Conservation (phyloP, 2,797 vertebrate species). For the Gallirallus australis region DNA sequence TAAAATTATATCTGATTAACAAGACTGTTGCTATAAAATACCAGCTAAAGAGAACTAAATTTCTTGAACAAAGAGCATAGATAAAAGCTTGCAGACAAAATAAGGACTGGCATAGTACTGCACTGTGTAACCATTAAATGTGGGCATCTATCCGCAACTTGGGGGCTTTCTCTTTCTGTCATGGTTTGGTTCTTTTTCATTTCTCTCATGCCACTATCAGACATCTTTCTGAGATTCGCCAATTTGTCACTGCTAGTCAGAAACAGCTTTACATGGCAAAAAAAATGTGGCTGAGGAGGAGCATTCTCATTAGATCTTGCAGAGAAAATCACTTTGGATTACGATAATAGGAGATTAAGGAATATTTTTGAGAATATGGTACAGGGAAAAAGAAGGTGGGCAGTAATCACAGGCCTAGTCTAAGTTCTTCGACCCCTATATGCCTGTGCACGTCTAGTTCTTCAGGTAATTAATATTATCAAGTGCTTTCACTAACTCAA, state of each 20-base stretch:
- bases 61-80: slow-evolving; percentile 23
- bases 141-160: not conserved
- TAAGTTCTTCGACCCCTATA: not conserved
- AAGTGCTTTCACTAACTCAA: not conserved
- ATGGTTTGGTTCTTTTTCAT: not conserved
- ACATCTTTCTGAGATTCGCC: slow-evolving; percentile 27
- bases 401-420: not conserved
- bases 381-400: not conserved
- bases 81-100: slow-evolving; percentile 6
- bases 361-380: not conserved
- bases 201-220: slow-evolving; percentile 6
- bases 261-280: not conserved
- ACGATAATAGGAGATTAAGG: not conserved
- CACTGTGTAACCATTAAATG: slow-evolving; percentile 1
- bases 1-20: slow-evolving; percentile 26
- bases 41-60: slow-evolving; percentile 11
- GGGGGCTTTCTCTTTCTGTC: not conserved
- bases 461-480: not conserved
- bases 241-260: not conserved
- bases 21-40: slow-evolving; percentile 33
- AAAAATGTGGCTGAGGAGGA: not conserved
- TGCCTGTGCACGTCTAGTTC: not conserved
- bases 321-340: not conserved
- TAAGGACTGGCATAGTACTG: not conserved
- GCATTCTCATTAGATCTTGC: not conserved